These are phyloP conservation scores for Lathamus discolor DNA, from an alignment of 2,113 vertebrate genomes.

Conservation along the genomic window DNA sequence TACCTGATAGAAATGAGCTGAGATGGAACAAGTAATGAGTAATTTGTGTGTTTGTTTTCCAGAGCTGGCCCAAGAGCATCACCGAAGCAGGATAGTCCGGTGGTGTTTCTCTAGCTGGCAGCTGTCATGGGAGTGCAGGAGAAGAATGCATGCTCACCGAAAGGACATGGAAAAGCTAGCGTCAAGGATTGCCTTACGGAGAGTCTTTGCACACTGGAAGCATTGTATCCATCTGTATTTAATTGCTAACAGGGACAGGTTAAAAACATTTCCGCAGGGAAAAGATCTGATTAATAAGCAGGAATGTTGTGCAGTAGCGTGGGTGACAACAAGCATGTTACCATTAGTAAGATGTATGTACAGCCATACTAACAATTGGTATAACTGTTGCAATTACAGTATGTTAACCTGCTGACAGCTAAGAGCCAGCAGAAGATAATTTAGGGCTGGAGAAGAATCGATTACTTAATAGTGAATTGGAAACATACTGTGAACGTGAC, in stretches of 20 bases:
- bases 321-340: background rate
- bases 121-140: slow-evolving; percentile 53
- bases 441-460: background rate
- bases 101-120: slow-evolving; percentile 78
- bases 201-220: slow-evolving; percentile 78
- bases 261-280: accelerated
- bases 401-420: background rate
- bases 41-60: slow-evolving; percentile 11
- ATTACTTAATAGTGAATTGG: background rate
- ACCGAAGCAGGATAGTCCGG: slow-evolving; percentile 5
- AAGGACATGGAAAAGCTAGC: slow-evolving; percentile 61
- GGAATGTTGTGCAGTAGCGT: accelerated
- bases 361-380: background rate
- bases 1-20: background rate
- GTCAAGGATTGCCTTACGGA: slow-evolving; percentile 49
- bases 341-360: background rate
- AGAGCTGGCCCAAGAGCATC: slow-evolving; percentile 69
- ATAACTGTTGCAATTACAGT: background rate
- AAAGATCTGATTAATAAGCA: background rate
- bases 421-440: background rate
- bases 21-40: background rate
- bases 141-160: slow-evolving; percentile 23
- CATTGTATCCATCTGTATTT: slow-evolving; percentile 83
- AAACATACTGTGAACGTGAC: background rate
- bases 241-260: background rate